Conservation (phyloP, 2,113 vertebrate genomes). For the Candoia aspera region DNA sequence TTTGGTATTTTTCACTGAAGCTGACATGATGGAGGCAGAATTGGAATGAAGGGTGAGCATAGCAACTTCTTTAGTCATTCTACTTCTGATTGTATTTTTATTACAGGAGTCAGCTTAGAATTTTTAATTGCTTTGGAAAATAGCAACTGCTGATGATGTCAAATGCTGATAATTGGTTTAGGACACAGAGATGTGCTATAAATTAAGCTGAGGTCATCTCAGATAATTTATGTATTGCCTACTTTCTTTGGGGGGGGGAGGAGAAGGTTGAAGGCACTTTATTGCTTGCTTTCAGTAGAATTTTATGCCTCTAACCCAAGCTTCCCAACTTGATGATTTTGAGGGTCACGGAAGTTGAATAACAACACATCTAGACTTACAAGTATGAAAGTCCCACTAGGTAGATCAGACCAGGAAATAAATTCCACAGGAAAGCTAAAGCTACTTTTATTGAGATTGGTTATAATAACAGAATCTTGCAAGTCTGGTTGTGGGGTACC, state of each 20-base stretch:
- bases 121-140: conserved; percentile 72
- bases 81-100: conserved; percentile 61
- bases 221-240: conserved; percentile 58
- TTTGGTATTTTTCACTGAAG: conserved; percentile 45
- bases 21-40: conserved; percentile 62
- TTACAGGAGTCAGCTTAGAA: conserved; percentile 68
- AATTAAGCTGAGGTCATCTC: conserved; percentile 66
- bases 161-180: conserved; percentile 72
- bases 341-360: neutral
- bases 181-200: conserved; percentile 61
- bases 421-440: neutral
- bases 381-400: neutral
- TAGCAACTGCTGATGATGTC: conserved; percentile 64
- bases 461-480: neutral
- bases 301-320: conserved; percentile 19
- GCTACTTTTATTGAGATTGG: neutral
- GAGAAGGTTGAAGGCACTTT: neutral
- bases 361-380: neutral
- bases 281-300: conserved; percentile 25
- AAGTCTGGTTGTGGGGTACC: neutral
- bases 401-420: neutral
- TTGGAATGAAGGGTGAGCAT: conserved; percentile 60
- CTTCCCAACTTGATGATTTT: neutral
- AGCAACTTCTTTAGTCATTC: conserved; percentile 46
- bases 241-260: conserved; percentile 20